Evolutionary conservation across 1,140 invertebrate genomes (phyloP).

Genomic region (Phocides pigmalion): DNA sequence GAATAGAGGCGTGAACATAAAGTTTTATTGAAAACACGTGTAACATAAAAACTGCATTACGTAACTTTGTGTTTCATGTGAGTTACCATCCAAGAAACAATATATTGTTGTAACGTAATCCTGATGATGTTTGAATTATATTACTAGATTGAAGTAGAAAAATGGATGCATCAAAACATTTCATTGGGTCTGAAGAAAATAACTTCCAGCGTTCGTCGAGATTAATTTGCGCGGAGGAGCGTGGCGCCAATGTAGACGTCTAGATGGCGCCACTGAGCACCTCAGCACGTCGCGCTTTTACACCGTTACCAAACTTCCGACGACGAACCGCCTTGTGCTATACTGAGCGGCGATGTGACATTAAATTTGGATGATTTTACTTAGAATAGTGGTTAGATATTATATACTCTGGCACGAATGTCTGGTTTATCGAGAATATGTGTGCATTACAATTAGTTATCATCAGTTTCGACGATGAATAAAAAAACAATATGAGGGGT

Average conservation of each 20-base stretch:
- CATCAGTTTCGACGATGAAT: too few species aligned
- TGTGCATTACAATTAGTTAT: too few species aligned
- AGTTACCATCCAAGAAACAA: slow-evolving; percentile 19
- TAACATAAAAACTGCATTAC: slow-evolving; percentile 51
- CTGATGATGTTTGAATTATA: too few species aligned
- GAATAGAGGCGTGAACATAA: slow-evolving; percentile 70
- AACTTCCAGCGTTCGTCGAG: slow-evolving; percentile 52
- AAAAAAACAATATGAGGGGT: too few species aligned
- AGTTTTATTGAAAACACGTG: slow-evolving; percentile 77
- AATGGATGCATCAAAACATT: slow-evolving; percentile 20
- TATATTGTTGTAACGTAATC: too few species aligned
- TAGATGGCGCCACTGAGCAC: slow-evolving; percentile 74
- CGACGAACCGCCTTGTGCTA: slow-evolving; percentile 43
- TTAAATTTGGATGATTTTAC: background rate
- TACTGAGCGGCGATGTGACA: slow-evolving; percentile 23
- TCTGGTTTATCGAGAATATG: too few species aligned
- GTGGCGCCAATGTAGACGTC: slow-evolving; percentile 77
- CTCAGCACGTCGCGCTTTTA: slow-evolving; percentile 56
- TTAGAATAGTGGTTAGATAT: background rate
- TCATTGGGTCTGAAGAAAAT: slow-evolving; percentile 43
- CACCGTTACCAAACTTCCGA: slow-evolving; percentile 58
- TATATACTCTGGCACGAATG: too few species aligned
- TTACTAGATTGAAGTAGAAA: background rate
- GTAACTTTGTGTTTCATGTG: slow-evolving; percentile 33
- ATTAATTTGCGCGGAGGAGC: slow-evolving; percentile 70